These are phyloP conservation scores for Caenorhabditis sp. DNA, from an alignment of 2,888 invertebrate genomes.

Conservation along the genomic window DNA sequence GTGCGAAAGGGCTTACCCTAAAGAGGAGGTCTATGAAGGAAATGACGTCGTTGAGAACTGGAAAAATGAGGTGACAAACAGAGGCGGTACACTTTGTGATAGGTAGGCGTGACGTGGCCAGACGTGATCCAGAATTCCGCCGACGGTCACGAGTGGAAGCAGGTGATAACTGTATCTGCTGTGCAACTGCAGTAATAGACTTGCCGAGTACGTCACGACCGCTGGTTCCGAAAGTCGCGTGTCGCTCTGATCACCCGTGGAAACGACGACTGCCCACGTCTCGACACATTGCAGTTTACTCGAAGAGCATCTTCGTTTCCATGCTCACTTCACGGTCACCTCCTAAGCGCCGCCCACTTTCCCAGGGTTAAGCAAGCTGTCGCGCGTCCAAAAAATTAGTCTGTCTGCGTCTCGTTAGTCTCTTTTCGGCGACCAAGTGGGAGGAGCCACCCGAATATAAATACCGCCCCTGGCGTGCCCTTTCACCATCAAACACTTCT, in stretches of 20 bases:
- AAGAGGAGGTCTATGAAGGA: background rate
- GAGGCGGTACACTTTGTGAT: background rate
- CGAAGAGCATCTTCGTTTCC: too few species aligned
- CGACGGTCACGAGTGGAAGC: too few species aligned
- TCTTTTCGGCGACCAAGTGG: conserved; percentile 31
- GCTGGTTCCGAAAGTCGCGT: too few species aligned
- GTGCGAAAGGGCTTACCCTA: background rate
- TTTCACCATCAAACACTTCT: conserved; percentile 50
- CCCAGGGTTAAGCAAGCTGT: conserved; percentile 40
- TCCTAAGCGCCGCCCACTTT: conserved; percentile 43
- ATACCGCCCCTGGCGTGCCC: conserved; percentile 58
- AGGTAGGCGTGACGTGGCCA: conserved; percentile 8
- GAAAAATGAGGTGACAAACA: background rate
- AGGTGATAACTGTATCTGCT: conserved; percentile 22
- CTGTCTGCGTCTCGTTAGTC: conserved; percentile 43
- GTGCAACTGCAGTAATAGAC: too few species aligned
- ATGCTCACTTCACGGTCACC: too few species aligned
- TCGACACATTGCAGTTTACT: too few species aligned
- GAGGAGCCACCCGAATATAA: conserved; percentile 54
- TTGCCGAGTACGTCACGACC: too few species aligned
- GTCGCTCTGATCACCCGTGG: too few species aligned
- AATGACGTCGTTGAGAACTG: background rate
- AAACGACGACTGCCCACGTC: too few species aligned
- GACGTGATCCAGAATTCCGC: too few species aligned
- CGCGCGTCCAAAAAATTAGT: conserved; percentile 43